Conservation (phyloP, 2,797 vertebrate species). For the Melopsittacus undulatus region DNA sequence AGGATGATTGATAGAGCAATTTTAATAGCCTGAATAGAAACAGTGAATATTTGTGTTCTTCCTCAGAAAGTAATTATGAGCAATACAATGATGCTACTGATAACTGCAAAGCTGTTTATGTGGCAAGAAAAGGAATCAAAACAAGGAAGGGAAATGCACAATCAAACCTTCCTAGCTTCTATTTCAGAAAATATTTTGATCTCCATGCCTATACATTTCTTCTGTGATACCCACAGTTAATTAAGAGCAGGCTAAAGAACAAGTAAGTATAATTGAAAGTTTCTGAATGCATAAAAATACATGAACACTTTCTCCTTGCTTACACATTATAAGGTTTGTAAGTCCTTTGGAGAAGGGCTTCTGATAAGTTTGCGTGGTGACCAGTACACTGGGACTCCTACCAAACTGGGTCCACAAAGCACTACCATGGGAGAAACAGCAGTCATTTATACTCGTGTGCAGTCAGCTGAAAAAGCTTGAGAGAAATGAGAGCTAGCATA, state of each 20-base stretch:
- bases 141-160: slow-evolving; percentile 35
- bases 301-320: not conserved
- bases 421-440: not conserved
- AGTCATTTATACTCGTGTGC: not conserved
- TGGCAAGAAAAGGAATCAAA: slow-evolving; percentile 53
- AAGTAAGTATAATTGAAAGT: slow-evolving; percentile 8
- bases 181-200: slow-evolving; percentile 69
- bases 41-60: slow-evolving; percentile 60
- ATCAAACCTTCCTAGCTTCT: slow-evolving; percentile 35
- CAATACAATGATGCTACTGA: slow-evolving; percentile 44
- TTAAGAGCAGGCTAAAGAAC: slow-evolving; percentile 25
- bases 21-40: slow-evolving; percentile 64
- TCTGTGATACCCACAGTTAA: not conserved
- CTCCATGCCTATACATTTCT: slow-evolving; percentile 1
- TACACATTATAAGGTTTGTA: not conserved
- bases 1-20: slow-evolving; percentile 52
- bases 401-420: not conserved
- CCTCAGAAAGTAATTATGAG: slow-evolving; percentile 59
- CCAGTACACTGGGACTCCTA: not conserved
- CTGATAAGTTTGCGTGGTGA: not conserved
- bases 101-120: slow-evolving; percentile 54
- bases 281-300: not conserved
- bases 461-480: not conserved
- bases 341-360: not conserved
- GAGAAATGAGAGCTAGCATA: slow-evolving; percentile 10